Base-by-base conservation (phyloP, 2,797 vertebrate species). In the Sarcoramphus papa region DNA sequence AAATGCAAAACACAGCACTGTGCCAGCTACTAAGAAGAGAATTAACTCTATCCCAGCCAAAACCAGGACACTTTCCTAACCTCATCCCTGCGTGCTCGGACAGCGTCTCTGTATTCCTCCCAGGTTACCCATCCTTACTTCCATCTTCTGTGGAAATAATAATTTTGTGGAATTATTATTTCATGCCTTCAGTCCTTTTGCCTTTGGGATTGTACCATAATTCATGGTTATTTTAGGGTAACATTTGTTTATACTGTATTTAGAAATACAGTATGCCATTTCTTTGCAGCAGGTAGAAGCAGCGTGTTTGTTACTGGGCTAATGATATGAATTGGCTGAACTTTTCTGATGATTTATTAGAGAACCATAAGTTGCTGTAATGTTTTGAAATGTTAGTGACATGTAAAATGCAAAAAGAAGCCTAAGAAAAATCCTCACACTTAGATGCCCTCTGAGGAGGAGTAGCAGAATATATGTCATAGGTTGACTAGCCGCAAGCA, bases 201-300 rank as follows among this genome's bases (percentile, higher is more conserved):
- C 62, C 64, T 87, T 88, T 69, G 74, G 75, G 59, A 59, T 83
- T 79, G 30, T 72, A 63, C 50, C 68, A 80, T 45, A 84, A 60
- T 47, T 28, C 7, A 6, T 43, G 45, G 93, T 83, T 97, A 88
- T 94, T 96, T 90, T 78, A 93, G 90, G 86, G 33, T 90, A 88
- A 65, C 77, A 59, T 83, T 91, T 94, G 84, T 96, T 94, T 95
- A 45, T 88, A 84, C 88, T 90, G 60, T 93, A 93, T 97, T 97
- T 95, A 95, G 95, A 94, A 90, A 92, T 78, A 51, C 33, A 65
- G 24, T 79, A 30, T 97, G 81, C 89, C 72, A 59, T 93, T 96
- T 94, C 92, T 95, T 90, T 92, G 94, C 47, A 93, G 76, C 69
- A 75, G 85, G 68, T 74, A 72, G 79, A 85, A 90, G 51, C 95